phyloP scores from a whole-genome alignment of 2,888 invertebrate genomes.

The Marronus borbonicus region DNA sequence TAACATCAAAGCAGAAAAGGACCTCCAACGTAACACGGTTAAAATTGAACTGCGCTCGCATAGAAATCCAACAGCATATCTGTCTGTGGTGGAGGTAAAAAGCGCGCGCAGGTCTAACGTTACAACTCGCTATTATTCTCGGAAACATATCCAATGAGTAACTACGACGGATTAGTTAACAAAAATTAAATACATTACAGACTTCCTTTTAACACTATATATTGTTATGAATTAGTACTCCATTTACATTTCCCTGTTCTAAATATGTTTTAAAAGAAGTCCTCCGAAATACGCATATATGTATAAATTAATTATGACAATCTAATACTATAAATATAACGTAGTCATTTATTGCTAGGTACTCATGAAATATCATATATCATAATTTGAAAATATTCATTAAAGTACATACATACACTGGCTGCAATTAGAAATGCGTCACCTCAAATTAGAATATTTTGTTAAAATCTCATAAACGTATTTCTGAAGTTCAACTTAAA shows the following conservation, averaged over 20 bases:
- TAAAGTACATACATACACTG: no score
- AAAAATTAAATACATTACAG: background rate
- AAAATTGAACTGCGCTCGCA: constrained; percentile 50
- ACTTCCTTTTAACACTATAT: background rate
- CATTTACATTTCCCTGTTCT: background rate
- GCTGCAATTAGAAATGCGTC: no score
- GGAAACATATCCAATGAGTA: constrained; percentile 43
- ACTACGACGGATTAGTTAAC: background rate
- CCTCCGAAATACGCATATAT: no score
- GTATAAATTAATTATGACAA: no score
- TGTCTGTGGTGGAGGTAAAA: constrained; percentile 55
- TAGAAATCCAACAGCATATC: constrained; percentile 52
- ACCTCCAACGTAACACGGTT: constrained; percentile 29
- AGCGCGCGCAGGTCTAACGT: constrained; percentile 52
- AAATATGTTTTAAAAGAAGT: no score
- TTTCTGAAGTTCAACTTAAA: no score
- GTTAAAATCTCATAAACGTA: no score
- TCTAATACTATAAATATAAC: no score
- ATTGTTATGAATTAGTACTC: background rate
- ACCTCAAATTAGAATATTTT: no score
- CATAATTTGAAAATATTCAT: no score
- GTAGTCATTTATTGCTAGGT: no score
- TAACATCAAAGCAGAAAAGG: constrained; percentile 47
- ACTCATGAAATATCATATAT: no score
- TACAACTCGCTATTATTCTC: constrained; percentile 49